Base-by-base conservation (phyloP, 2,113 vertebrate species). In the Formicarius rufipectus region DNA sequence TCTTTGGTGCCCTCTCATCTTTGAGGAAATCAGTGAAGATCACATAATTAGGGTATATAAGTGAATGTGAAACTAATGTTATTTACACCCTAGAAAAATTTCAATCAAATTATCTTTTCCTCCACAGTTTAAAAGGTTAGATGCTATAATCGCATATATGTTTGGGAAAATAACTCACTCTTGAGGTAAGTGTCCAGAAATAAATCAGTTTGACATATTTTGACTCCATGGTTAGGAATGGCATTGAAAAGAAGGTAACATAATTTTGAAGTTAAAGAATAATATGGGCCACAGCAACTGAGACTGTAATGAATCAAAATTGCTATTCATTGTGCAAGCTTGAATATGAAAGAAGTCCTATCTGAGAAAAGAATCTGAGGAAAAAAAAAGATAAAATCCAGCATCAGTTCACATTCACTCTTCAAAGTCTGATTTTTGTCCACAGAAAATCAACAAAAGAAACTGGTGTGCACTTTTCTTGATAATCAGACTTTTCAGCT, bases 231-330 rank as follows among this genome's bases (percentile, higher is more conserved):
- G 69, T 75, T 94, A 69, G 71, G 64, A 90, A 89, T 22, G 79
- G 83, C 86, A 92, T 82, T 89, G 83, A 93, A 90, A 84, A 85
- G 64, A 90, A 93, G 73, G 88, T 89, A 94, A 89, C 53, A 59
- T 78, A 66, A 92, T 95, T 95, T 92, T 78, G 37, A 95, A 88
- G 87, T 66, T 96, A 53, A 93, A 94, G 68, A 95, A 95, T 86
- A 81, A 87, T 71, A 77, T 28, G 37, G 52, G 60, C 56, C 76
- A 76, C n/a, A 56, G 75, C 49, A 87, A 81, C 56, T n/a, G 62
- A 95, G 83, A 93, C 56, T 87, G 53, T 93, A 90, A 96, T 93
- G 80, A 96, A 78, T 80, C 42, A 45, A 87, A 96, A 90, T 84
- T 87, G 69, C 55, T 92, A 62, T 90, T 94, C 95, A 87, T 95